Conservation (phyloP, 1,140 invertebrate genomes). For the Meloidogyne exigua region DNA sequence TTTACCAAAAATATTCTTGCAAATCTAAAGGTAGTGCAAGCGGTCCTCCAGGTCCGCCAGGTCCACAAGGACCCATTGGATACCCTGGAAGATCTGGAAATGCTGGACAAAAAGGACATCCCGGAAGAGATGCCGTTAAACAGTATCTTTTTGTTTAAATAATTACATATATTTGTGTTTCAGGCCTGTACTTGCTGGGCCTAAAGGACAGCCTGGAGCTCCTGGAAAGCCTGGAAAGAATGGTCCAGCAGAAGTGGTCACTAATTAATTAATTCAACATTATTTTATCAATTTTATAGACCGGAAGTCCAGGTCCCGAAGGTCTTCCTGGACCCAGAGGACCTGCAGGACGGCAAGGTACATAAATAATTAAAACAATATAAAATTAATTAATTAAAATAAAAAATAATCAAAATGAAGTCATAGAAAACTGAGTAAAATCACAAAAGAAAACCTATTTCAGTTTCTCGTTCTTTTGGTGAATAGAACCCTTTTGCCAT, state of each 20-base stretch:
- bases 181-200: constrained; percentile 22
- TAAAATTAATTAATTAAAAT: too few relatives aligned
- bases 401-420: too few relatives aligned
- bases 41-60: constrained; percentile 35
- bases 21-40: constrained; percentile 11
- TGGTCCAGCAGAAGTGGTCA: constrained; percentile 35
- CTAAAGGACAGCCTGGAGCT: constrained; percentile 37
- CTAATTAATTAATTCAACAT: neutral
- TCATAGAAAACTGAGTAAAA: too few relatives aligned
- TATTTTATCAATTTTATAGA: neutral
- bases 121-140: constrained; percentile 30
- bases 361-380: too few relatives aligned
- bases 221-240: constrained; percentile 20
- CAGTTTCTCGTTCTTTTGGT: too few relatives aligned
- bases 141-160: neutral
- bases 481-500: too few relatives aligned
- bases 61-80: constrained; percentile 36
- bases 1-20: constrained; percentile 21
- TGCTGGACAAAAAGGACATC: constrained; percentile 39
- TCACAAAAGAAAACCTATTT: too few relatives aligned
- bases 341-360: constrained; percentile 25
- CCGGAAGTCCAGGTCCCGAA: constrained; percentile 41
- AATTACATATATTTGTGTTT: neutral
- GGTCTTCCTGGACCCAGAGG: constrained; percentile 5
- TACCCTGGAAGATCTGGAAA: constrained; percentile 36